Evolutionary conservation across 37 sponge, comb jelly and placozoan species (phyloP), one percentile per base, ranked within the genome.

Genomic region (Diacarnus erythraeanus): DNA sequence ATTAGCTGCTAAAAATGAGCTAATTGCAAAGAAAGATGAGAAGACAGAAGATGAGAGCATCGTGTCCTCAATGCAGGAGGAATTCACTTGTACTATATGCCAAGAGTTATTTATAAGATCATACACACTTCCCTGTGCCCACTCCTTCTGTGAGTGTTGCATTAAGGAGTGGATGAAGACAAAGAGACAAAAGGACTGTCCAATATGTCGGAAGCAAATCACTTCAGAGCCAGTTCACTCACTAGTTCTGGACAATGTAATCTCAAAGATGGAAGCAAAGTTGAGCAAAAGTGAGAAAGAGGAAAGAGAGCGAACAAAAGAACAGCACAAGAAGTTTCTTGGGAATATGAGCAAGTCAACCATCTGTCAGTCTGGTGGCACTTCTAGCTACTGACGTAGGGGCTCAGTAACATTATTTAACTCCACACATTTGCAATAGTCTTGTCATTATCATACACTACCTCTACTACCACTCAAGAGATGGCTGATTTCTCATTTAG

Each of bases 31-130:
- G 58, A 75, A 76, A 26, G 38, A 65, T 0, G 57, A 66, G 35
- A 63, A 57, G 57, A 41, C 22, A 31, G 56, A 17, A 2, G 33
- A 64, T 25, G 75, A 69, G 1, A 61, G 51, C 20, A 37, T 86
- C n/a, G 29, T 80, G 10, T 44, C 63, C 0, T 79, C 80, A 29
- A 86, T 86, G 81, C 59, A 80, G 75, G 84, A 88, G 38, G 89
- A 88, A 33, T 88, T 88, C 59, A 72, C 72, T 9, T 88, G 89
- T 76, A 74, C 39, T 23, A 88, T 88, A 60, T 88, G 89, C 30
- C 85, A 83, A 59, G 84, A 82, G 41, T 47, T 88, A 26, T 88
- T 88, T 37, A 41, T 88, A 51, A 64, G 27, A 21, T 73, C 89
- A 2, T 65, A 72, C 74, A 78, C 74, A 0, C 74, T 88, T 18